These are phyloP conservation scores for Perodicticus potto DNA, from an alignment of 2,797 vertebrate species.

Conservation along the genomic window DNA sequence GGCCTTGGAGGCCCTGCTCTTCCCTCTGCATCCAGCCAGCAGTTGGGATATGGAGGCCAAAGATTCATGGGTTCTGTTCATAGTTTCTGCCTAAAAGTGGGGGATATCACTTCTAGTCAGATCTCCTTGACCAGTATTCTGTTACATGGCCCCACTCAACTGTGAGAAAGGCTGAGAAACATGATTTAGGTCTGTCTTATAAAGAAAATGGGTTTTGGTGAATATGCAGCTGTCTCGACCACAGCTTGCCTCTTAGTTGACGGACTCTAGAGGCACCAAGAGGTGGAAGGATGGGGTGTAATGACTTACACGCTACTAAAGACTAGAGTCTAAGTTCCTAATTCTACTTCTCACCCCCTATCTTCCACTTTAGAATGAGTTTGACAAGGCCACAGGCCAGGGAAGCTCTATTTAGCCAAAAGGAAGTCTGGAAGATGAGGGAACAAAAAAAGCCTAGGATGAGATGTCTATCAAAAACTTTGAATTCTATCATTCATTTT, in stretches of 20 bases:
- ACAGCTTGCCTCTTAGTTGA: not conserved
- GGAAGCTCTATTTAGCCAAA: not conserved
- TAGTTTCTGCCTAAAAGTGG: not conserved
- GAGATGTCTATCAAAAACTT: not conserved
- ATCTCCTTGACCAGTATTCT: not conserved
- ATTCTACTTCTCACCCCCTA: not conserved
- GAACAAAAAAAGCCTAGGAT: not conserved
- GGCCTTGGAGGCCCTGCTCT: not conserved
- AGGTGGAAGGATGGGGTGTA: not conserved
- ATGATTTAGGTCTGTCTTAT: not conserved
- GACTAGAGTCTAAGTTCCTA: not conserved
- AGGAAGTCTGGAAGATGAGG: not conserved
- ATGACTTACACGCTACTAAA: not conserved
- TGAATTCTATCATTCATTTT: not conserved
- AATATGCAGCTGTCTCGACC: rapidly evolving
- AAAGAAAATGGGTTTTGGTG: not conserved
- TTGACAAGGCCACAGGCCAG: not conserved
- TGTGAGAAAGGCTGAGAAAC: not conserved
- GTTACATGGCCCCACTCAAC: not conserved
- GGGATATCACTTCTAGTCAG: not conserved
- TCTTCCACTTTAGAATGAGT: not conserved
- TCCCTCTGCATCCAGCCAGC: not conserved
- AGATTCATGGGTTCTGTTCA: rapidly evolving
- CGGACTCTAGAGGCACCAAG: not conserved
- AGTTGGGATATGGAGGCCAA: not conserved